Evolutionary conservation across 2,888 invertebrate genomes (phyloP), one percentile per base, ranked within the genome.

Genomic region (Tetramorium bicarinatum): DNA sequence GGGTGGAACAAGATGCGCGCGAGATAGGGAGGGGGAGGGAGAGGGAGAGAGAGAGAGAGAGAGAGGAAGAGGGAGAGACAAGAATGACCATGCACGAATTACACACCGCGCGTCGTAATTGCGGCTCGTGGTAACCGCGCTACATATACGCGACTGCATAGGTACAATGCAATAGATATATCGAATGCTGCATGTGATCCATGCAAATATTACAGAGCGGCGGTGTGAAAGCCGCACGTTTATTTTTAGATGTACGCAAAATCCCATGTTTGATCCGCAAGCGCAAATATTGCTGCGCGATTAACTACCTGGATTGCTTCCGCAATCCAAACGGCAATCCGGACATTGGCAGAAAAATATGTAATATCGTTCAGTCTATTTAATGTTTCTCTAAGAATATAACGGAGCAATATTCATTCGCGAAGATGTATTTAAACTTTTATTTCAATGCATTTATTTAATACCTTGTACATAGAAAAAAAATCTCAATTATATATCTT

Each of bases 91-190:
- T 77, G 74, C 80, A 67, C 77, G 84, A 89, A 89, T 87, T 87
- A 83, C 84, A 87, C 69, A 82, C 59, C 56, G 74, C 71, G 56
- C 47, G 18, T 34, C 67, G 79, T 89, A 87, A 89, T 89, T 89
- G 85, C 71, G 69, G 54, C 47, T 69, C 56, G 41, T 38, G 44
- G 54, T 79, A 66, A 81, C 71, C 76, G 34, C 29, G 59, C 44
- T 59, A 54, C 59, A 21, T 49, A 62, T 25, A 52, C 18, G 44
- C 52, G 44, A 41, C 13, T 61, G 75, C 41, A 38, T 44, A 81
- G 61, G 25, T 13, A 52, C 76, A 59, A 44, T n/a, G 18, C 41
- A 29, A 76, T 72, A 72, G 74, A 79, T 79, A 79, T 71, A 79
- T 71, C 72, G 15, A 69, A 41, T 21, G 11, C 15, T 6, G 44